A percentile compares a stretch with the other conserved stretches of the same genome.
phyloP scores from a whole-genome alignment of 2,888 invertebrate genomes.

The Poecilobothrus nobilitatus region DNA sequence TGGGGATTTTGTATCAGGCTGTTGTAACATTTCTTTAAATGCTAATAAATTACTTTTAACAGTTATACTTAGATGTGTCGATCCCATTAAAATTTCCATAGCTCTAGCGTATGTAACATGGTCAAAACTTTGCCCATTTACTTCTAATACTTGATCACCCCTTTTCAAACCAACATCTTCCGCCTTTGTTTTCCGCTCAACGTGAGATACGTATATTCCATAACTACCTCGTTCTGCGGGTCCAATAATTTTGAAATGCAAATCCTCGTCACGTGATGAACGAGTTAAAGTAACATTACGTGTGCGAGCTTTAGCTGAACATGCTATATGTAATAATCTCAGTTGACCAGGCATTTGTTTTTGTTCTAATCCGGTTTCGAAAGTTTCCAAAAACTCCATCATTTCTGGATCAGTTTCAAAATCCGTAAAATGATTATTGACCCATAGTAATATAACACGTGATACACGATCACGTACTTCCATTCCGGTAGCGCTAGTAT shows the following conservation, averaged over 20 bases:
- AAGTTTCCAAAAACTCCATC: slow-evolving; percentile 92
- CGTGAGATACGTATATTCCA: slow-evolving; percentile 91
- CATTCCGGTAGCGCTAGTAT: slow-evolving; percentile 32
- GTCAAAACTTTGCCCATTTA: slow-evolving; percentile 94
- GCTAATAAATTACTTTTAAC: slow-evolving; percentile 94
- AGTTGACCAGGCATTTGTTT: slow-evolving; percentile 80
- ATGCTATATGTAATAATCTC: slow-evolving; percentile 86
- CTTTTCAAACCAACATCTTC: slow-evolving; percentile 93
- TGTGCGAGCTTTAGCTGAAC: slow-evolving; percentile 91
- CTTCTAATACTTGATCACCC: slow-evolving; percentile 96
- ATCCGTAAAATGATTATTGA: slow-evolving; percentile 96
- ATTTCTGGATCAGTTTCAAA: slow-evolving; percentile 93
- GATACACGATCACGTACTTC: slow-evolving; percentile 68
- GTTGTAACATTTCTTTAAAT: slow-evolving; percentile 59
- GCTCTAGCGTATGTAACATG: slow-evolving; percentile 87
- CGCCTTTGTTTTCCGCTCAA: slow-evolving; percentile 87
- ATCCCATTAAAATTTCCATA: slow-evolving; percentile 83
- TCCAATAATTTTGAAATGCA: slow-evolving; percentile 89
- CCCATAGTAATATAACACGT: slow-evolving; percentile 93
- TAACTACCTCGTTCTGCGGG: slow-evolving; percentile 85
- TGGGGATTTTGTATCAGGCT: slow-evolving; percentile 71
- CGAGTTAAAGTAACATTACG: slow-evolving; percentile 86
- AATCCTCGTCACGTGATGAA: slow-evolving; percentile 83
- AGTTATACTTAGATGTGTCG: slow-evolving; percentile 92
- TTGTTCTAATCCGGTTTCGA: slow-evolving; percentile 74